A percentile compares a stretch with the other conserved stretches of the same genome.
These are phyloP conservation scores for Clinocottus analis DNA, from an alignment of 2,113 vertebrate genomes.

Conservation along the genomic window DNA sequence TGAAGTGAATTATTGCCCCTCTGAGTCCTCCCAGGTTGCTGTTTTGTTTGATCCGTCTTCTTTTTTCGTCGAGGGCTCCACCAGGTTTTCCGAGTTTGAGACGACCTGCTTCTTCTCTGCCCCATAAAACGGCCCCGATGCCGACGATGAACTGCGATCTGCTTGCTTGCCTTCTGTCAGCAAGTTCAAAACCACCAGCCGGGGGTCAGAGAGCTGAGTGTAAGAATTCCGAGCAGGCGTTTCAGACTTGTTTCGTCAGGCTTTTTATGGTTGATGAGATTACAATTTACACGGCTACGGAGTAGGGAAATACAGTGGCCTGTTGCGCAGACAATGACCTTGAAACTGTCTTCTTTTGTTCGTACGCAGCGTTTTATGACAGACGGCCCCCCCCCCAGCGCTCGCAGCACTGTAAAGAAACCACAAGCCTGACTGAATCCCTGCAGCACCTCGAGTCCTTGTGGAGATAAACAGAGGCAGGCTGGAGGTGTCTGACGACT, in stretches of 20 bases:
- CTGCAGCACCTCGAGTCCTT: background rate
- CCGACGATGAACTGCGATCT: background rate
- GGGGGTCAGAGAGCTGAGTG: background rate
- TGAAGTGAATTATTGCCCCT: background rate
- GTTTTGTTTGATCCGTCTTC: background rate
- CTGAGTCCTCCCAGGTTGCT: background rate
- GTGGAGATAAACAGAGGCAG: constrained; percentile 1
- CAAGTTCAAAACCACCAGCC: background rate
- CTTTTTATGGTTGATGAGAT: background rate
- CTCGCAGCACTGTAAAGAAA: background rate
- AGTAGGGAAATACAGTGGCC: background rate
- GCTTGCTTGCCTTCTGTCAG: background rate
- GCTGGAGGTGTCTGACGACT: background rate
- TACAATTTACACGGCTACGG: background rate
- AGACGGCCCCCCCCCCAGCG: background rate
- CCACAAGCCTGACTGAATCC: constrained; percentile 6
- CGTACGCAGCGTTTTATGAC: background rate
- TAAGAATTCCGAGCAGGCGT: background rate
- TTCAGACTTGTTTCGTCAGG: background rate
- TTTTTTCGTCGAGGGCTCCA: no score
- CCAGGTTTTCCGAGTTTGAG: background rate
- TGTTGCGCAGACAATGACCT: background rate
- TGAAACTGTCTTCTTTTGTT: background rate
- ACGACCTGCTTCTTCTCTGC: background rate
- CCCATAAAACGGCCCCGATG: background rate